Conservation (phyloP, 2,888 invertebrate genomes). For the Sinhomidia bicolor region DNA sequence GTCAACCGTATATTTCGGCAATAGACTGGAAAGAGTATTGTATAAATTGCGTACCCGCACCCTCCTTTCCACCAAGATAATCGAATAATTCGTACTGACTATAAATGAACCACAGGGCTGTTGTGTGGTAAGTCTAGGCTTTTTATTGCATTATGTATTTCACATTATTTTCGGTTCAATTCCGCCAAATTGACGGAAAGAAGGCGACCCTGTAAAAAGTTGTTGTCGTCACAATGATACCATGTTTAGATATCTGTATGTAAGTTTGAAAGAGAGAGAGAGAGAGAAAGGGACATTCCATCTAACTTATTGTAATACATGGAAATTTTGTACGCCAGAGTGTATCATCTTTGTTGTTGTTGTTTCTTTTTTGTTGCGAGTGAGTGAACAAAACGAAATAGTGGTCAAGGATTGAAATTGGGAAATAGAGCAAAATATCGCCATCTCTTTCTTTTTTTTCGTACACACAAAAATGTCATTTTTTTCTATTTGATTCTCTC, state of each 20-base stretch:
- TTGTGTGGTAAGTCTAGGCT: conserved; percentile 1
- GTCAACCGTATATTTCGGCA: too few relatives aligned
- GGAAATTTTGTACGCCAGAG: background rate
- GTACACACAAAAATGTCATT: too few relatives aligned
- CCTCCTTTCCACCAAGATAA: background rate
- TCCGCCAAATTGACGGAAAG: conserved; percentile 36
- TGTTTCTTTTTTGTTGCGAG: background rate
- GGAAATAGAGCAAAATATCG: conserved; percentile 43
- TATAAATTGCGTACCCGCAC: background rate
- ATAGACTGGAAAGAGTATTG: background rate
- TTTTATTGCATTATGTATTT: conserved; percentile 45
- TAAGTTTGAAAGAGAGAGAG: too few relatives aligned
- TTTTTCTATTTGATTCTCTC: too few relatives aligned
- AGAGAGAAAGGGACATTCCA: background rate
- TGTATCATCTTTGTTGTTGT: background rate
- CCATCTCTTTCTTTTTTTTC: conserved; percentile 10
- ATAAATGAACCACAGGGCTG: conserved; percentile 20
- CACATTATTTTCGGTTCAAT: conserved; percentile 55
- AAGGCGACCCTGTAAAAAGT: background rate
- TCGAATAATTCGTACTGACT: conserved; percentile 28
- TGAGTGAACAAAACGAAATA: conserved; percentile 8
- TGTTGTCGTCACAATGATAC: background rate
- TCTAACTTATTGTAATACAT: background rate
- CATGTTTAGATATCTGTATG: too few relatives aligned
- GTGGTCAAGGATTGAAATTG: conserved; percentile 58